Conservation (phyloP, 2,113 vertebrate genomes). For the Peucedramus taeniatus region DNA sequence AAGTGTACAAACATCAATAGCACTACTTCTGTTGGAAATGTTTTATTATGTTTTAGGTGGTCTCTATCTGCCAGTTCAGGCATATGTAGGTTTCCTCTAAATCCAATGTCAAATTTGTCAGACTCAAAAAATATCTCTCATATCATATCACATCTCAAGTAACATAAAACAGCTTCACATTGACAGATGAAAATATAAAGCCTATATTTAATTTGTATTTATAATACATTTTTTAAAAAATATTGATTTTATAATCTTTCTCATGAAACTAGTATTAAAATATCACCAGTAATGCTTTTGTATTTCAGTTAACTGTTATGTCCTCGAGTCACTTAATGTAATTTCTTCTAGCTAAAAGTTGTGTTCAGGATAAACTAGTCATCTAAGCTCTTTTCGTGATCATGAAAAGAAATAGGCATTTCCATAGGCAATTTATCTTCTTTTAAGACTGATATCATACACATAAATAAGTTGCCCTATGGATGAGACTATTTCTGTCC, state of each 20-base stretch:
- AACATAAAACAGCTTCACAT: neutral
- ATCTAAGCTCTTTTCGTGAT: neutral
- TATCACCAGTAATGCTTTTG: neutral
- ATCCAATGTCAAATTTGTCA: neutral
- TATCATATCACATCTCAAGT: neutral
- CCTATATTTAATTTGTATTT: neutral
- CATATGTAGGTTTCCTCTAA: neutral
- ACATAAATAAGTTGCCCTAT: neutral
- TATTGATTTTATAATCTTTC: neutral
- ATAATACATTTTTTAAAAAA: neutral
- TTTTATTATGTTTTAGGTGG: neutral
- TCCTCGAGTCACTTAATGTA: neutral
- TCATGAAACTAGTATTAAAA: neutral
- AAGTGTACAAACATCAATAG: neutral
- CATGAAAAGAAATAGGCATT: neutral
- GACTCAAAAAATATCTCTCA: neutral
- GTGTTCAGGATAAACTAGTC: neutral
- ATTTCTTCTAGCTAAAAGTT: neutral
- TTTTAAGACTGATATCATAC: neutral
- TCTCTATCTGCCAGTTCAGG: neutral
- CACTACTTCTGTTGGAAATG: neutral
- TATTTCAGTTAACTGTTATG: neutral
- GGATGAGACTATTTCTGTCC: neutral
- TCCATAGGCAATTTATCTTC: neutral
- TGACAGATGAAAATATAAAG: neutral